Percentiles rank a stretch among this genome's conserved stretches.
Evolutionary conservation across 2,113 vertebrate species (phyloP).

Genomic region (Microtus pennsylvanicus): DNA sequence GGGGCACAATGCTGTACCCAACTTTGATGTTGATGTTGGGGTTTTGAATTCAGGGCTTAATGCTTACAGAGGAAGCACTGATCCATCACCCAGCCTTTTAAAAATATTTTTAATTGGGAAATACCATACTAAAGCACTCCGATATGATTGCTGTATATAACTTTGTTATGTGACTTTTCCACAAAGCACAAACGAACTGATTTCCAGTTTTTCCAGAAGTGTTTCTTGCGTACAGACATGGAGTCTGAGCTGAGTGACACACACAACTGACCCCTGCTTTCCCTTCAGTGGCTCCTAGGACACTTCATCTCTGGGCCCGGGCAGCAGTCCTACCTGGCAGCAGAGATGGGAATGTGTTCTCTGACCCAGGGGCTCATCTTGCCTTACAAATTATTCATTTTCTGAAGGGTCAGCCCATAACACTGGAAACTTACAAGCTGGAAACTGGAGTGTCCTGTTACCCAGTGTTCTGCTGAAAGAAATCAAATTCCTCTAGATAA

Average conservation of each 20-base stretch:
- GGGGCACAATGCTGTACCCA: background rate
- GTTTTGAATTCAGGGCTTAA: background rate
- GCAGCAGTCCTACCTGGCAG: conserved; percentile 60
- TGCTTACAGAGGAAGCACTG: background rate
- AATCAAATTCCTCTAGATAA: conserved; percentile 56
- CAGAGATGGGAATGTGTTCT: conserved; percentile 39
- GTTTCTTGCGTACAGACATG: conserved; percentile 34
- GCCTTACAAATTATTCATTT: conserved; percentile 68
- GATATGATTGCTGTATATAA: conserved; percentile 15
- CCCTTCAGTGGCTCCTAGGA: background rate
- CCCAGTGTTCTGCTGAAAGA: conserved; percentile 71
- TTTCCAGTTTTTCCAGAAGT: conserved; percentile 57
- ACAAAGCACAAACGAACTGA: conserved; percentile 24
- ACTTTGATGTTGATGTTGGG: background rate
- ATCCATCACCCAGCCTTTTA: background rate
- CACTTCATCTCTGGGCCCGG: conserved; percentile 58
- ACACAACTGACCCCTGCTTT: conserved; percentile 1
- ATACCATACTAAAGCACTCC: conserved; percentile 8
- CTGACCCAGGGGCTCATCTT: conserved; percentile 69
- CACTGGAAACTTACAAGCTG: conserved; percentile 70
- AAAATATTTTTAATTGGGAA: background rate
- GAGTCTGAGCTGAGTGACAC: conserved; percentile 61
- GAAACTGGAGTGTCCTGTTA: conserved; percentile 66
- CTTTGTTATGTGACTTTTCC: conserved; percentile 44
- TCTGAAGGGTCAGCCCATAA: conserved; percentile 55